Base-by-base conservation (phyloP, 2,888 invertebrate species). In the Amaurobius ferox region DNA sequence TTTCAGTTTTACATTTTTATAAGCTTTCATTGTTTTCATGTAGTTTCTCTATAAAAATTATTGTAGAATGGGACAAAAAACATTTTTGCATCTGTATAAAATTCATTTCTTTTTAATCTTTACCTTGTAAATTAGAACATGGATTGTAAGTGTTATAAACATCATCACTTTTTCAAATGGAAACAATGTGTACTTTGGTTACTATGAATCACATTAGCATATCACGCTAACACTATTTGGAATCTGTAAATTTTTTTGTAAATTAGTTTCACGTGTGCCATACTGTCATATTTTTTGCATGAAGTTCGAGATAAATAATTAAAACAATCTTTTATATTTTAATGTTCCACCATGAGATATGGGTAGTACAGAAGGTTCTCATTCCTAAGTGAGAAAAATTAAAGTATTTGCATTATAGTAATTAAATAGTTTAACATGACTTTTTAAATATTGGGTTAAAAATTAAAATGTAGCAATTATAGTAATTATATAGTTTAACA, bases 41-140 rank as follows among this genome's bases (percentile, higher is more conserved):
- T 55, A 55, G 55, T 23, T 55, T 55, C 19, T 23, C 55, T 55
- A n/a, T 44, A 44, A 55, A 55, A 55, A 55, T 55, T 55, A 55
- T 23, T 55, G 55, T 55, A 55, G 55, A 3, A 55, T 55, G 55
- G 55, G 55, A 44, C 55, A 55, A 55, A 44, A 23, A 55, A 55
- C 55, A 55, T 66, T 66, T 66, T 74, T 74, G 80, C 81, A 81
- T 81, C 81, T 81, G 81, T 81, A 81, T 68, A 81, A 81, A 81
- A 81, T 64, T 81, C 81, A 81, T 81, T 81, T 81, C 68, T 81
- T 81, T 80, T 81, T 70, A 81, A 70, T 68, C 61, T 79, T 40
- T 67, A 81, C 76, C 74, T 70, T 81, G 81, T 81, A 81, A 80
- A 76, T 81, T 74, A 70, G 76, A 68, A 68, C 73, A 80, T 81